Evolutionary conservation across 2,797 vertebrate species (phyloP), one percentile per base, ranked within the genome.

Genomic region (Hylomyscus alleni): DNA sequence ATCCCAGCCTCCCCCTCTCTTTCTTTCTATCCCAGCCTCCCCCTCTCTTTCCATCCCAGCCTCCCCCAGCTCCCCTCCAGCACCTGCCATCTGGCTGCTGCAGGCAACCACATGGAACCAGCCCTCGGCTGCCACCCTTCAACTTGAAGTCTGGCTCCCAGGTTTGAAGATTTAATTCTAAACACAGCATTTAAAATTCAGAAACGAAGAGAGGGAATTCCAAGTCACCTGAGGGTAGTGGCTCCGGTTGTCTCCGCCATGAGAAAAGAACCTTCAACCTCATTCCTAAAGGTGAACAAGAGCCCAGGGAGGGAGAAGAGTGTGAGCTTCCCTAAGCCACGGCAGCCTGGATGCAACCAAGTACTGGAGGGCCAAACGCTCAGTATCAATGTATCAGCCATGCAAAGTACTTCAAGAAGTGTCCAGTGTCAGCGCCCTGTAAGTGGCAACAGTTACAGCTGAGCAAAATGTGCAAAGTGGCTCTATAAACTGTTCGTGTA

Each of bases 101-200:
- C 90, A 8, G 82, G 91, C 95, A 93, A 92, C 96, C 97, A 78
- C 62, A 95, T 0, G 91, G 89, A 94, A 84, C 81, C 85, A 52
- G 50, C 93, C 44, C 88, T 67, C 22, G 20, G 91, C 94, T 97
- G 96, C 91, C 97, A 96, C 40, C 93, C 94, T 50, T 73, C 94
- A 12, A 67, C 89, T 37, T 19, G 83, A 81, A 88, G 95, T 72
- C 96, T 94, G 92, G 90, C 96, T 95, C 96, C 93, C 90, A 77
- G 96, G 95, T 92, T 91, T 83, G 90, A 91, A 80, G 93, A 97
- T 77, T 78, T 90, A 90, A 94, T 97, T 97, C 97, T 89, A 91
- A 93, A 94, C 92, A 62, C 9, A 47, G 90, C 92, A 50, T 81
- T 96, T 96, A 89, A 93, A 93, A 88, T 84, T 82, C 54, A 94